Base-by-base conservation (phyloP, 2,797 vertebrate species). In the Chaenodraco wilsoni region DNA sequence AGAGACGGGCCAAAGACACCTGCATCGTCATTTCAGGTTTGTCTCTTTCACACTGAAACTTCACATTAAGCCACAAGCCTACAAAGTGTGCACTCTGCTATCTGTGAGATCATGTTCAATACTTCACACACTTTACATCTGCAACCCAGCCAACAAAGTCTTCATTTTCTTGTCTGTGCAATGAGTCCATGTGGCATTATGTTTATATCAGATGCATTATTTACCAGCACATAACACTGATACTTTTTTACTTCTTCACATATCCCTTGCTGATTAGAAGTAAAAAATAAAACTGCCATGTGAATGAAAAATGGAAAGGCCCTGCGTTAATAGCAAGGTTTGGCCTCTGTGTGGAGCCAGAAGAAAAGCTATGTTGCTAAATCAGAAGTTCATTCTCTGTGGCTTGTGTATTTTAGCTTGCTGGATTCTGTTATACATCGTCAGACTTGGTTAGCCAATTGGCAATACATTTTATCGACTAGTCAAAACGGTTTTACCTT, bases 11-110 rank as follows among this genome's bases (percentile, higher is more conserved):
- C 65, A 96, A 96, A 74, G 97, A 99, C 82, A 99, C 97, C 72
- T 99, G 97, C 92, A 97, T 99, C 0, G 97, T 99, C 83, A 98
- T 98, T 79, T 98, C 97, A 93, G 97, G 96, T 98, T 17, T 1
- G 68, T 52, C 14, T 12, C 7, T 14, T 3, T 46, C 49, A 17
- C 15, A 13, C 11, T 7, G 12, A 0, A 40, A 3, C 21, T n/a
- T 31, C 31, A 51, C 23, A 14, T n/a, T 8, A 21, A 37, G 33
- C 33, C 49, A 50, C 37, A 37, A 43, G 43, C n/a, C n/a, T 50
- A 15, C 44, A 11, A 2, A 33, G 21, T 64, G 37, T 49, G 12
- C n/a, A 7, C 41, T 48, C n/a, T 54, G 43, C 13, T 21, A 37
- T 31, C 8, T 17, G 1, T 7, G 23, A 60, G 21, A 16, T 33